Conservation (phyloP, 1,140 invertebrate genomes). For the Listronotus oregonensis region DNA sequence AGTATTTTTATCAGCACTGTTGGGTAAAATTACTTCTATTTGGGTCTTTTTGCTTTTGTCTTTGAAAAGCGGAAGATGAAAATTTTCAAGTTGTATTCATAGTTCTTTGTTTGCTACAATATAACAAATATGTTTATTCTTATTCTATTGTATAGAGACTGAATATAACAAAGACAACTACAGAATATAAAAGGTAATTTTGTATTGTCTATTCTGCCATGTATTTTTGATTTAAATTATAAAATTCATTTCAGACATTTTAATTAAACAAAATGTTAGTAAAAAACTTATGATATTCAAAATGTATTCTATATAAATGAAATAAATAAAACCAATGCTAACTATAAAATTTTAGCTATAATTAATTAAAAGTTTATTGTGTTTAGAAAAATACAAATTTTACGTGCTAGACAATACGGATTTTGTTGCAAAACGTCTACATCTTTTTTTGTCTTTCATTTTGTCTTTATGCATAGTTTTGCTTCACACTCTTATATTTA, state of each 20-base stretch:
- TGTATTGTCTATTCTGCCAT: constrained; percentile 17
- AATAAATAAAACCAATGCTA: too few species aligned
- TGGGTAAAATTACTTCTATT: constrained; percentile 32
- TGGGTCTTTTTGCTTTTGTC: constrained; percentile 31
- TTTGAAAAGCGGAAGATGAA: constrained; percentile 32
- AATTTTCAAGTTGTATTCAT: constrained; percentile 32
- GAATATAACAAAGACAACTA: constrained; percentile 22
- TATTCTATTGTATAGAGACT: constrained; percentile 29
- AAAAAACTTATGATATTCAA: too few species aligned
- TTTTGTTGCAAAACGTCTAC: too few species aligned
- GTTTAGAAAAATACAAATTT: too few species aligned
- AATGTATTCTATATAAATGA: too few species aligned
- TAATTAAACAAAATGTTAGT: constrained; percentile 3
- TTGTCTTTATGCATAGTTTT: too few species aligned
- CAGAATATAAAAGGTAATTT: constrained; percentile 27
- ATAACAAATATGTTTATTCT: constrained; percentile 33
- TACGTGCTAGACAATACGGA: too few species aligned
- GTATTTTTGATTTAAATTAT: constrained; percentile 12
- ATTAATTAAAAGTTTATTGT: too few species aligned
- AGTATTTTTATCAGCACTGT: constrained; percentile 30
- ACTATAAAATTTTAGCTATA: too few species aligned
- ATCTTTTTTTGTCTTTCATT: too few species aligned
- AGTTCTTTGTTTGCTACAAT: constrained; percentile 29
- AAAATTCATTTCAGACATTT: neutral
- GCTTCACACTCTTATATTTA: too few species aligned